Conservation (phyloP, 2,888 invertebrate genomes). For the Notodonta ziczac region DNA sequence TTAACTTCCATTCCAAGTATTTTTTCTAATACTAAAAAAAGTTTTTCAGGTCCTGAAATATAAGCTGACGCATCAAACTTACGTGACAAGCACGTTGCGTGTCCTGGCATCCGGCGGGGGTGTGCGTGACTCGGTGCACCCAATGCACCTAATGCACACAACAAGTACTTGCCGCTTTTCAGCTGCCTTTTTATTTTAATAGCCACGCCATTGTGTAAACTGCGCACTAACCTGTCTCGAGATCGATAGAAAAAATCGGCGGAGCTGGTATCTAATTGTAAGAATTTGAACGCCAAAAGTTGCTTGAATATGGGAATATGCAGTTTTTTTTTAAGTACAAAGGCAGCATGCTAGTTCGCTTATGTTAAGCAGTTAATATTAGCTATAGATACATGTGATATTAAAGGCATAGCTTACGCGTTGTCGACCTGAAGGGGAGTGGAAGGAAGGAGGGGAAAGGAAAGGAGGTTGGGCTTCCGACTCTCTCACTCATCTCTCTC, state of each 20-base stretch:
- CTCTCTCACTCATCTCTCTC: too few relatives aligned
- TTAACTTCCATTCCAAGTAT: background rate
- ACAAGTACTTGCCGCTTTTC: slow-evolving; percentile 45
- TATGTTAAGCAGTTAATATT: too few relatives aligned
- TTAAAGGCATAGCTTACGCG: too few relatives aligned
- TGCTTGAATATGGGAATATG: too few relatives aligned
- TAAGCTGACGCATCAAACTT: slow-evolving; percentile 29
- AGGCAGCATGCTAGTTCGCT: too few relatives aligned
- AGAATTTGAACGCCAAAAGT: slow-evolving; percentile 8
- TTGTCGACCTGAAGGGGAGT: too few relatives aligned
- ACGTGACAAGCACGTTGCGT: slow-evolving; percentile 56
- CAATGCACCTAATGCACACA: slow-evolving; percentile 48
- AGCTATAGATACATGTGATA: too few relatives aligned
- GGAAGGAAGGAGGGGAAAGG: too few relatives aligned
- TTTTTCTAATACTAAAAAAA: slow-evolving; percentile 7
- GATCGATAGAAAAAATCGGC: background rate
- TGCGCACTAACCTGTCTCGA: slow-evolving; percentile 40
- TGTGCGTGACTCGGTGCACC: slow-evolving; percentile 43
- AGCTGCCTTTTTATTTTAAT: slow-evolving; percentile 52
- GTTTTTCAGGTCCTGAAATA: slow-evolving; percentile 27
- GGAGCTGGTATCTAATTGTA: background rate
- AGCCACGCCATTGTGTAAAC: slow-evolving; percentile 45
- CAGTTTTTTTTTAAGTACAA: too few relatives aligned
- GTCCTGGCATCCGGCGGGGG: slow-evolving; percentile 43
- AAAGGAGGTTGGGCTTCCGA: too few relatives aligned